Base-by-base conservation (phyloP, 2,888 invertebrate genomes). In the Tipula confusa region DNA sequence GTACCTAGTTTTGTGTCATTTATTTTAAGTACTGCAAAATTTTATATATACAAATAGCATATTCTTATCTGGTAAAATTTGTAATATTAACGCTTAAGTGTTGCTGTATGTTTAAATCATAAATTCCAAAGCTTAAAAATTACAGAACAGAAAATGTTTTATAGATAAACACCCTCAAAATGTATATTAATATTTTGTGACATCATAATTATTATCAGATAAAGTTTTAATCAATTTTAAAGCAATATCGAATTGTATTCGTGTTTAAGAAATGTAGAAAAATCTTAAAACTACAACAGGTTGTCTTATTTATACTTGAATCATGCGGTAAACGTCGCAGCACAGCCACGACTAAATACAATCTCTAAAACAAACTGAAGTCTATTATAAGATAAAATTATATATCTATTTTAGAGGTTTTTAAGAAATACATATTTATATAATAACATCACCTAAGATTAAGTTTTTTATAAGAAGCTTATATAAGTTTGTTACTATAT, bases 161-260 rank as follows among this genome's bases (percentile, higher is more conserved):
- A 9, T 64, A 64, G 64, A 64, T 64, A 64, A 48, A 64, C 64
- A 64, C 64, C 64, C 64, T 24, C 64, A 64, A 64, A 64, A 64
- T 15, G 18, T 18, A 48, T 24, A 18, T 24, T 64, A 13, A 64
- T 9, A n/a, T 64, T 64, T 24, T 64, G 64, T 64, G 64, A 64
- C 64, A 64, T 64, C 64, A 64, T 64, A 64, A 64, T 64, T 24
- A 64, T 64, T 64, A 24, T 64, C 24, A 24, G 64, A 64, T 64
- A 64, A 64, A 64, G 9, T 64, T 64, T 64, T 24, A 64, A 64
- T 64, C 64, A 64, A 64, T 64, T 64, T 64, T 7, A 18, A 64
- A 64, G 24, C 18, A 9, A 48, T 18, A 1, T 24, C 18, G 9
- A 18, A 5, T 18, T 64, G 24, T 43, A 64, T 64, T 64, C 15